Evolutionary conservation across 1,140 invertebrate genomes (phyloP), one percentile per base, ranked within the genome.

Genomic region (Phenacoccus solenopsis): DNA sequence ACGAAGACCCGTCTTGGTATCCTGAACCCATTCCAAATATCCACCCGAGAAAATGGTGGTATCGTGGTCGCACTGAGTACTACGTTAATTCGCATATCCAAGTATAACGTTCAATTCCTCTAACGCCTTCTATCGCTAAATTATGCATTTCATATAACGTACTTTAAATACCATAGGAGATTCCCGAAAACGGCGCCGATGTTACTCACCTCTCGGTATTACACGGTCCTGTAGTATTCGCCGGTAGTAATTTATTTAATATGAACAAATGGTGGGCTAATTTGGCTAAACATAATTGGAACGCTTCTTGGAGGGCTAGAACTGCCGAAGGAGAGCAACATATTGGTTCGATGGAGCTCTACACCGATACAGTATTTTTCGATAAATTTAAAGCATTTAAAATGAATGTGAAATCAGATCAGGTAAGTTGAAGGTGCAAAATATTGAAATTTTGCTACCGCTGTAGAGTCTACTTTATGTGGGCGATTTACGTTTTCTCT

Each of bases 111-210:
- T 32, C 30, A 32, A 32, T n/a, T n/a, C n/a, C n/a, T n/a, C n/a
- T n/a, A n/a, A n/a, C n/a, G n/a, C n/a, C n/a, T n/a, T n/a, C n/a
- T n/a, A n/a, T n/a, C n/a, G n/a, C n/a, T n/a, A n/a, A n/a, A n/a
- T n/a, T n/a, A n/a, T n/a, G n/a, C n/a, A n/a, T n/a, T n/a, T n/a
- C n/a, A n/a, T n/a, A n/a, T n/a, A n/a, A n/a, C n/a, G n/a, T n/a
- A n/a, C n/a, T n/a, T n/a, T n/a, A n/a, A n/a, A n/a, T n/a, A n/a
- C n/a, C n/a, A n/a, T 77, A 95, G 88, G 93, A 96, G 76, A 90
- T 96, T 57, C 91, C 93, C 0, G 93, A 96, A 79, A 96, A 96
- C 75, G 93, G 91, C 0, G 90, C 91, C 0, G 93, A 96, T 76
- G 80, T 88, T 1, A 86, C 87, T 0, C 59, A 96, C 77, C 80